These are phyloP conservation scores for Calameuta pallipes DNA, from an alignment of 2,888 invertebrate species.

Conservation along the genomic window DNA sequence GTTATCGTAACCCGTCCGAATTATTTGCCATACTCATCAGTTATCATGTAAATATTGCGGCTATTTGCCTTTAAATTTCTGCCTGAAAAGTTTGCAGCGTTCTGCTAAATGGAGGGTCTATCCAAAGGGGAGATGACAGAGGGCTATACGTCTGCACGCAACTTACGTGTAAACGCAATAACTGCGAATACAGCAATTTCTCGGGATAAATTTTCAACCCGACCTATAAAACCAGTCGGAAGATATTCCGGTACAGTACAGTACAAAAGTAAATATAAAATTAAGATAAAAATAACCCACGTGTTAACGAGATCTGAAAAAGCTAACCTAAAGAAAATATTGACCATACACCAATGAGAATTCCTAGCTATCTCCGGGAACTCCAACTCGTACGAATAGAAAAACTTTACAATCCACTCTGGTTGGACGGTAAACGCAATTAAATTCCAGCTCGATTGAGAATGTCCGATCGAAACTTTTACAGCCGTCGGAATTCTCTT, in stretches of 20 bases:
- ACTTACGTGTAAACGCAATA: background rate
- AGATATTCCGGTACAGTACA: background rate
- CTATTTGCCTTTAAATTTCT: slow-evolving; percentile 2
- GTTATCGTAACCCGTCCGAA: background rate
- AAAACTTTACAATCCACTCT: background rate
- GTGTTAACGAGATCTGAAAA: too few relatives aligned
- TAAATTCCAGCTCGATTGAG: background rate
- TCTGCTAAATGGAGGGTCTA: background rate
- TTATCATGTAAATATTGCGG: slow-evolving; percentile 12
- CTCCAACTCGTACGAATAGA: background rate
- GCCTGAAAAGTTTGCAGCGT: background rate
- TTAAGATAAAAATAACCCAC: too few relatives aligned
- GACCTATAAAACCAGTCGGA: background rate
- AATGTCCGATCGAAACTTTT: background rate
- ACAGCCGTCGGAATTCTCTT: background rate
- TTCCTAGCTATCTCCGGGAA: background rate
- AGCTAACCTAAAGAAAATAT: too few relatives aligned
- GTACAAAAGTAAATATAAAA: background rate
- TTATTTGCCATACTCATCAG: slow-evolving; percentile 6
- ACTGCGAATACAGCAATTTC: background rate
- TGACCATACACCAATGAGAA: too few relatives aligned
- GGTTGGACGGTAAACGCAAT: background rate
- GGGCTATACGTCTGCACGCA: background rate
- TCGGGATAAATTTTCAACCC: background rate
- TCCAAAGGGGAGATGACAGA: too few relatives aligned